Base-by-base conservation (phyloP, 1,140 invertebrate species). In the Leptopilina clavipes region DNA sequence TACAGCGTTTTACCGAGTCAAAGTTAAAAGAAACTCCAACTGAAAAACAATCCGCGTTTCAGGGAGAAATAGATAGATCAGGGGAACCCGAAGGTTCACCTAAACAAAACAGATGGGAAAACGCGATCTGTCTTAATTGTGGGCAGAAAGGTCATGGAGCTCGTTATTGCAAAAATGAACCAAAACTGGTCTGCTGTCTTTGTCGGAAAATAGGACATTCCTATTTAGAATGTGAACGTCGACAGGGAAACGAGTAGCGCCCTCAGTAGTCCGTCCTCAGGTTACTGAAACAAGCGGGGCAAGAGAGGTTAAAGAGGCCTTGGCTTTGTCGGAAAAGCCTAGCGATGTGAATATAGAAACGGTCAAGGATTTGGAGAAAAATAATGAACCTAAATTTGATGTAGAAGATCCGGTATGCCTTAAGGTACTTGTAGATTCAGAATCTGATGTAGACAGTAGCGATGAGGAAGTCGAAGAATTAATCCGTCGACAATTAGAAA, bases 241-340 rank as follows among this genome's bases (percentile, higher is more conserved):
- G 7, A 3, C 7, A 19, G 54, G 6, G 6, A 56, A 56, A 56
- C 54, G 54, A 8, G 7, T 0, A 56, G 11, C 2, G 54, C 18
- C 54, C 17, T 81, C 71, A 75, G 71, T 71, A 59, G 17, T 10
- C 72, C 0, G 3, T 48, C 45, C 45, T 48, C 45, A n/a, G n/a
- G 5, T n/a, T 5, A 48, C 45, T 48, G 14, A 48, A n/a, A n/a
- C 3, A 48, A 48, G 14, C 0, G 45, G 45, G 8, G 12, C 1
- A 14, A 48, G 12, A 12, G 45, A 48, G 45, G 45, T 31, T 31
- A 31, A 5, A 31, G 5, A 48, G 5, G 14, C 1, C 1, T n/a
- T 11, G 14, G 3, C 3, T 48, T 48, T 11, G 3, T 48, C 11
- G 12, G 45, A 48, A n/a, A 3, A 48, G 5, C n/a, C 45, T 14